Evolutionary conservation across 2,797 vertebrate species (phyloP), one percentile per base, ranked within the genome.

Genomic region (Ibycter americanus): DNA sequence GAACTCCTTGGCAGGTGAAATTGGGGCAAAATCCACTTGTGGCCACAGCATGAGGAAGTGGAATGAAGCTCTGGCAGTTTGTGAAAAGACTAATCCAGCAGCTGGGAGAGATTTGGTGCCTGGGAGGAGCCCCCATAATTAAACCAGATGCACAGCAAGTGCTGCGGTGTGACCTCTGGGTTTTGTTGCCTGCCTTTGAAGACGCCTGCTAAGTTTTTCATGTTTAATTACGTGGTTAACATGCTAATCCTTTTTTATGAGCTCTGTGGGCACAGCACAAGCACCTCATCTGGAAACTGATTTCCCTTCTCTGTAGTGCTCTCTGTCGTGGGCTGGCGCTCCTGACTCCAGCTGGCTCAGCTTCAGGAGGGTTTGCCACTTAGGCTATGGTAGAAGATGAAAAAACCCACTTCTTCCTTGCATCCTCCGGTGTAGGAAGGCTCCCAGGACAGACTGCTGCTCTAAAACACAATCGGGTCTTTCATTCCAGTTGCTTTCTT

Each of bases 171-270:
- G 87, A 97, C 97, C 96, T 93, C 91, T 74, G 84, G 85, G 91
- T 46, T 80, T 86, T 36, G 36, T 11, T 8, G 38, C 76, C 83
- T 62, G 77, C 88, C 79, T 96, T 92, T 73, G 56, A 71, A 94
- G 83, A 49, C 1, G 54, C 90, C 76, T 55, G 76, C 93, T 9
- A 68, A 89, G 65, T 76, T 83, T 85, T 77, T 91, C 63, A 6
- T 77, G 83, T 89, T 92, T 95, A 96, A 71, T 92, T 89, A 76
- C 46, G 87, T 91, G 88, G 92, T 95, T 96, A 94, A 82, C 83
- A 70, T 83, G 56, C 82, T 94, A 95, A 92, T 92, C 89, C 73
- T 36, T 86, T 83, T 95, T 89, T 85, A 54, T 86, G 92, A 95
- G 96, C 91, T 92, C 76, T 40, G 83, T 67, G 87, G 85, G 90